Evolutionary conservation across 2,888 invertebrate species (phyloP).

Genomic region (Cheilosia vulpina): DNA sequence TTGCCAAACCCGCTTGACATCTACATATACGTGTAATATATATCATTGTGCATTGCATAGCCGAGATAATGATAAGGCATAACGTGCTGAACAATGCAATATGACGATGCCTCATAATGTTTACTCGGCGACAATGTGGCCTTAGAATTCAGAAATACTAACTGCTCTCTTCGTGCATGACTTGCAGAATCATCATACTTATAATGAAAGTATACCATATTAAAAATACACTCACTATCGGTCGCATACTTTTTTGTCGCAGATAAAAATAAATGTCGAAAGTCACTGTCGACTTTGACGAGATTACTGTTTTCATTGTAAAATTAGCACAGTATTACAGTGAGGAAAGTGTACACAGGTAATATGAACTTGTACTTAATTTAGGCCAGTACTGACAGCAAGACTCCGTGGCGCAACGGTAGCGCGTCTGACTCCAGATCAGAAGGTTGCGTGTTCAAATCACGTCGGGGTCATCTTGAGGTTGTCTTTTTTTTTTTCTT

Average conservation of each 20-base stretch:
- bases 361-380: conserved; percentile 3
- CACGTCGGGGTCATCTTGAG: conserved; percentile 80
- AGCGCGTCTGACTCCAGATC: conserved; percentile 83
- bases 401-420: conserved; percentile 82
- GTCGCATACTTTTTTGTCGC: background rate
- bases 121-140: background rate
- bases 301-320: background rate
- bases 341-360: background rate
- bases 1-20: background rate
- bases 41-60: background rate
- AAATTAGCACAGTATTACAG: conserved; percentile 46
- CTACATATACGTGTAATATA: background rate
- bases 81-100: background rate
- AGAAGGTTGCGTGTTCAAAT: conserved; percentile 82
- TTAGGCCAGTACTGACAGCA: background rate
- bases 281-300: background rate
- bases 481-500: conserved; percentile 49
- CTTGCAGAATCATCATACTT: background rate
- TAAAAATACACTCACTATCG: background rate
- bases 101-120: background rate
- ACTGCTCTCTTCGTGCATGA: conserved; percentile 7
- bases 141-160: conserved; percentile 23
- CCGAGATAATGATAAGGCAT: conserved; percentile 2
- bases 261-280: background rate
- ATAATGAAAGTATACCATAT: background rate